phyloP scores from a whole-genome alignment of 2,113 vertebrate genomes.

The Neomonachus schauinslandi region DNA sequence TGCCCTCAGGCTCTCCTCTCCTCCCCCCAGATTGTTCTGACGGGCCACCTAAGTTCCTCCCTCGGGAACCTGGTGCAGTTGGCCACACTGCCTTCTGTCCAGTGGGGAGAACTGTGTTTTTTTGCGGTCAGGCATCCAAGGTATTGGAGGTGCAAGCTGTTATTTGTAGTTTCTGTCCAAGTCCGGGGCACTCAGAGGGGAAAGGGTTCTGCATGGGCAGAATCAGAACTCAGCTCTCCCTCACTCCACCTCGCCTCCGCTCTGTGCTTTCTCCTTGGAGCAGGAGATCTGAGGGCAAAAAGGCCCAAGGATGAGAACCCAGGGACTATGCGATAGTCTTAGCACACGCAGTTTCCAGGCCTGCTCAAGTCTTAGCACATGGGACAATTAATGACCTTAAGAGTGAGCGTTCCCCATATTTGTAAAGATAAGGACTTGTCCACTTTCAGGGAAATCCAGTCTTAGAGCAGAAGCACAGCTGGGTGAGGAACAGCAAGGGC shows the following conservation, averaged over 20 bases:
- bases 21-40: background rate
- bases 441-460: background rate
- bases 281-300: background rate
- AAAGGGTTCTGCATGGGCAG: fast-evolving
- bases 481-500: background rate
- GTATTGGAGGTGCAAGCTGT: background rate
- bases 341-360: background rate
- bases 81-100: background rate
- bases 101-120: background rate
- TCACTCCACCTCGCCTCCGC: background rate
- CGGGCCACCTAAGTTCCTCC: too few species aligned
- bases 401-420: background rate
- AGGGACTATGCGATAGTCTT: fast-evolving
- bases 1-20: background rate
- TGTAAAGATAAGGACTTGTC: background rate
- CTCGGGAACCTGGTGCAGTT: fast-evolving
- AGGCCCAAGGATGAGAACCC: background rate
- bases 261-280: background rate
- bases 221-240: background rate
- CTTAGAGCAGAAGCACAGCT: background rate
- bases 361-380: background rate
- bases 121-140: background rate
- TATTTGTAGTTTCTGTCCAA: background rate
- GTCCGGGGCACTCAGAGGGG: background rate
- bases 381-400: background rate